Conservation (phyloP, 2,113 vertebrate genomes). For the Artemisiospiza belli region DNA sequence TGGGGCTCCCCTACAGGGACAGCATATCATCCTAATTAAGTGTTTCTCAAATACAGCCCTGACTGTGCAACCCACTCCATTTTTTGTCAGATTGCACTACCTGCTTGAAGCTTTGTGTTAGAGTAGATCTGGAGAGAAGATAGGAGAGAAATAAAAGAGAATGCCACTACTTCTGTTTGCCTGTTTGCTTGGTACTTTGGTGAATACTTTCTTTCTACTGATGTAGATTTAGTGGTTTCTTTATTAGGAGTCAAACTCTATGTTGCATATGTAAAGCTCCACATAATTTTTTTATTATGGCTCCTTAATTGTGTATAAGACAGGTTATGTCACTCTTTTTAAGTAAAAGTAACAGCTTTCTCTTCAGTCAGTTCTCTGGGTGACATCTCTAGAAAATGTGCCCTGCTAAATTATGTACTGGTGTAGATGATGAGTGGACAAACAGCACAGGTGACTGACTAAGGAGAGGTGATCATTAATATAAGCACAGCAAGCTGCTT, state of each 20-base stretch:
- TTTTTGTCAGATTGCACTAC: background rate
- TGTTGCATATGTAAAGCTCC: background rate
- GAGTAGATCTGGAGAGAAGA: background rate
- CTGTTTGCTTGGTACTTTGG: background rate
- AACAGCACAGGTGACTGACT: background rate
- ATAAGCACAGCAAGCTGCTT: background rate
- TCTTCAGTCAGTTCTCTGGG: background rate
- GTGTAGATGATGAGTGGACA: background rate
- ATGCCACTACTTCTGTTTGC: background rate
- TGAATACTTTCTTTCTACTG: background rate
- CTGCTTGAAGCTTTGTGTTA: background rate
- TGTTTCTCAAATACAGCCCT: background rate
- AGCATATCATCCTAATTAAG: background rate
- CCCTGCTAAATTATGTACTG: background rate
- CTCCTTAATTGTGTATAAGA: background rate
- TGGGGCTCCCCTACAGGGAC: background rate
- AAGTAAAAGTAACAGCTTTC: background rate
- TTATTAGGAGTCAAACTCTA: background rate
- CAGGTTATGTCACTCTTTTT: background rate
- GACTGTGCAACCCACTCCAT: background rate
- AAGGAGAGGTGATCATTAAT: background rate
- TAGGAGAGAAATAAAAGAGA: background rate
- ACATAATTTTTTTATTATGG: background rate
- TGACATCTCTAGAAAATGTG: background rate
- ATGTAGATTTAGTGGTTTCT: background rate